phyloP scores from a whole-genome alignment of 2,888 invertebrate species.

The Phengaris alcon region DNA sequence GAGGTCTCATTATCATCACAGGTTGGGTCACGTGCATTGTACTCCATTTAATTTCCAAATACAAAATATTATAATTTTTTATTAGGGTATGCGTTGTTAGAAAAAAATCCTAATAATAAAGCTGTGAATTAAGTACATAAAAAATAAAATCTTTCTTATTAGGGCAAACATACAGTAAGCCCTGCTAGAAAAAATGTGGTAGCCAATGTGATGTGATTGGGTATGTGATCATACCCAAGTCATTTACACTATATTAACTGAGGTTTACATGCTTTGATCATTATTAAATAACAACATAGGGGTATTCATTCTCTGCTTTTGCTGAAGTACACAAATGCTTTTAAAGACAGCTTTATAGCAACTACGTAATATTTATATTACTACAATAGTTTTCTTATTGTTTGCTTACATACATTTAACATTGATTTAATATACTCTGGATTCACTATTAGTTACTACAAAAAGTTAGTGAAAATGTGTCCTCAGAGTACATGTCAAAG shows the following conservation, averaged over 20 bases:
- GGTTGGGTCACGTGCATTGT: constrained; percentile 45
- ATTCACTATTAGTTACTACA: too few relatives aligned
- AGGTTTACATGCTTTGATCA: not conserved
- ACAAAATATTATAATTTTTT: too few relatives aligned
- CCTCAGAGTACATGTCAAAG: too few relatives aligned
- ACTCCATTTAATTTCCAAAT: not conserved
- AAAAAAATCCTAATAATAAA: too few relatives aligned
- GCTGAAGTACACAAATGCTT: not conserved
- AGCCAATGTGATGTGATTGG: too few relatives aligned
- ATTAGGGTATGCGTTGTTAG: too few relatives aligned
- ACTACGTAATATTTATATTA: not conserved
- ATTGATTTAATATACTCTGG: too few relatives aligned
- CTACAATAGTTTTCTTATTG: not conserved
- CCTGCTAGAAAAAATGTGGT: not conserved
- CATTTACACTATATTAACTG: not conserved
- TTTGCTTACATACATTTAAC: too few relatives aligned
- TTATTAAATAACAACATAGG: not conserved
- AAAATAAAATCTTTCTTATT: too few relatives aligned
- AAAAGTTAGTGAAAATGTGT: too few relatives aligned
- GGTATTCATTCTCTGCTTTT: not conserved
- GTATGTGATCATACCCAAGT: not conserved
- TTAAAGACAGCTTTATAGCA: not conserved
- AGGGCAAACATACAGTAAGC: too few relatives aligned
- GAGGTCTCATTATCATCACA: constrained; percentile 72
- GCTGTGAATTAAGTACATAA: too few relatives aligned